These are phyloP conservation scores for Meiosimyza decipiens DNA, from an alignment of 2,888 invertebrate genomes.

Conservation along the genomic window DNA sequence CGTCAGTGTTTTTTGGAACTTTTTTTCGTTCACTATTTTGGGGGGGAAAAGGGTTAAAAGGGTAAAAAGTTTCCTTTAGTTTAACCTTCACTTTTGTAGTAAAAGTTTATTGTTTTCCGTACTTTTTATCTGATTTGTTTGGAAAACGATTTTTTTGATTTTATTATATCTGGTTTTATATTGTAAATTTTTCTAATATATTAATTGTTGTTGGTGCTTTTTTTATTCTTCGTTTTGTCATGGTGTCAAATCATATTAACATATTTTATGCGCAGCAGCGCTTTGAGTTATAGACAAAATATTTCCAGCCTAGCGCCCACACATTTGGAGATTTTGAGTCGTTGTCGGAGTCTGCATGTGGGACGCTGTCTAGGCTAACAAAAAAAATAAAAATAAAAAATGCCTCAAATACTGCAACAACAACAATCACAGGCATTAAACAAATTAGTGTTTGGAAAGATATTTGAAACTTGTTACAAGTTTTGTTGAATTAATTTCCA, in stretches of 20 bases:
- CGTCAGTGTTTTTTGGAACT: background rate
- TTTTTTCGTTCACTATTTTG: background rate
- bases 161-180: too few relatives aligned
- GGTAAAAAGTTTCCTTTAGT: background rate
- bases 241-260: slow-evolving; percentile 20
- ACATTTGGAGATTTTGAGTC: background rate
- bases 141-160: background rate
- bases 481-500: slow-evolving; percentile 22
- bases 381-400: background rate
- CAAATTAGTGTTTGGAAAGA: background rate
- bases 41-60: background rate
- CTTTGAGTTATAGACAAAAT: too few relatives aligned
- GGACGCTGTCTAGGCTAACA: slow-evolving; percentile 11
- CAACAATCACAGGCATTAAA: background rate
- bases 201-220: background rate
- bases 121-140: background rate
- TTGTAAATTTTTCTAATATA: too few relatives aligned
- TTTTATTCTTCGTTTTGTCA: background rate
- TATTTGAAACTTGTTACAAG: slow-evolving; percentile 28
- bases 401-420: background rate
- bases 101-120: slow-evolving; percentile 21
- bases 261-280: slow-evolving; percentile 27
- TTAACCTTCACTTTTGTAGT: slow-evolving; percentile 28
- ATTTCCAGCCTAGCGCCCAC: slow-evolving; percentile 16
- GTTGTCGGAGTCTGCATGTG: background rate